Percentiles rank a stretch among this genome's conserved stretches.
Conservation (phyloP, 53 echinoderm and acorn worm species). For the Arbacia lixula region DNA sequence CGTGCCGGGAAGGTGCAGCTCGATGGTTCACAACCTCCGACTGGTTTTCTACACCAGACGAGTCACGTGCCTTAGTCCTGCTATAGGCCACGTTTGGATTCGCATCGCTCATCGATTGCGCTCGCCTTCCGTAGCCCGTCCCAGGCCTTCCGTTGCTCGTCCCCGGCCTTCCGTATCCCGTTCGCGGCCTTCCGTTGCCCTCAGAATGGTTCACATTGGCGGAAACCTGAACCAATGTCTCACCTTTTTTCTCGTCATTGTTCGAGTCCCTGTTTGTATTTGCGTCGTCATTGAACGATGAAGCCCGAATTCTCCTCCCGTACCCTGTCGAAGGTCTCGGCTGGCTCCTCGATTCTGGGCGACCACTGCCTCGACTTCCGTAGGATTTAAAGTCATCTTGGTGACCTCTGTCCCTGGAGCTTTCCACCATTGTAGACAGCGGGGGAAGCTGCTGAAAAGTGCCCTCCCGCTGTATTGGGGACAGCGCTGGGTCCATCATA, state of each 20-base stretch:
- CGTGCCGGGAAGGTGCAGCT: no score
- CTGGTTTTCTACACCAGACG: background rate
- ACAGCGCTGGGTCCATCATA: background rate
- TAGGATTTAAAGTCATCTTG: no score
- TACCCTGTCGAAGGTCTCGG: conserved; percentile 16
- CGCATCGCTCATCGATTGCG: no score
- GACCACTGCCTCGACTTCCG: no score
- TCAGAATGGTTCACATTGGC: no score
- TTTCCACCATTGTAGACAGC: no score
- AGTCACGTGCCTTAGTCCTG: no score
- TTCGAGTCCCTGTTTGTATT: background rate
- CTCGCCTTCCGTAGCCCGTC: conserved; percentile 19
- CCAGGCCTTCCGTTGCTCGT: conserved; percentile 2
- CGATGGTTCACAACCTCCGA: no score
- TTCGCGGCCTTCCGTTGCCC: background rate
- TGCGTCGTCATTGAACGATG: background rate
- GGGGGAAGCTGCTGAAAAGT: conserved; percentile 40
- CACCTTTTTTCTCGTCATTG: no score
- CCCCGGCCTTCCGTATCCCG: background rate
- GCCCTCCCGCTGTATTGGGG: conserved; percentile 32
- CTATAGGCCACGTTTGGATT: no score
- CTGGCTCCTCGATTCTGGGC: conserved; percentile 7
- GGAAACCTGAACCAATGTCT: no score
- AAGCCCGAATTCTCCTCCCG: conserved; percentile 17
- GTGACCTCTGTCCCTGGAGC: no score